Evolutionary conservation across 2,888 invertebrate species (phyloP).

Genomic region (Chrysodeixis includens): DNA sequence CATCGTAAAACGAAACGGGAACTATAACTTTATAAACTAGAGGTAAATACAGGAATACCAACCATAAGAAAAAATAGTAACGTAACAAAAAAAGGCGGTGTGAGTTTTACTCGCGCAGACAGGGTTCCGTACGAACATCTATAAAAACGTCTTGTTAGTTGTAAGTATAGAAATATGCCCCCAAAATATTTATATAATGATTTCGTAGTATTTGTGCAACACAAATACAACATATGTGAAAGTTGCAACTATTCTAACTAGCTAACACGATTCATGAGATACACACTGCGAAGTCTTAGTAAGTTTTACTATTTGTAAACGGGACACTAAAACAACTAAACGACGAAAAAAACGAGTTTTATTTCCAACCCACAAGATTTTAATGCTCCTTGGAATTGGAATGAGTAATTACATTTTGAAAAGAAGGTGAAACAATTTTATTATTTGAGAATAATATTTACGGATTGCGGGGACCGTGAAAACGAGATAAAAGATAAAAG

Average conservation of each 20-base stretch:
- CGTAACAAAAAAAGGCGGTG: too few species aligned
- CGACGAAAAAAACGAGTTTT: neutral
- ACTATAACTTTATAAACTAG: neutral
- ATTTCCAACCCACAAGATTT: constrained; percentile 13
- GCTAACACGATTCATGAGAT: too few species aligned
- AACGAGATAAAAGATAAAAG: constrained; percentile 10
- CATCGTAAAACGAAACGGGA: constrained; percentile 9
- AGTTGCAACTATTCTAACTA: too few species aligned
- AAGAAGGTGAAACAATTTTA: neutral
- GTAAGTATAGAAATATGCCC: too few species aligned
- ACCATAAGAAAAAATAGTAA: neutral
- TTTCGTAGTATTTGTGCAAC: too few species aligned
- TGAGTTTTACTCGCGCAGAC: too few species aligned
- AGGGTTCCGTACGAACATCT: too few species aligned
- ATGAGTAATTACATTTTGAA: neutral
- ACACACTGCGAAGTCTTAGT: neutral
- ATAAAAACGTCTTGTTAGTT: too few species aligned
- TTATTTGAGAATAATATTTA: constrained; percentile 11
- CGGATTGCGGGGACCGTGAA: constrained; percentile 6
- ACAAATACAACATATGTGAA: too few species aligned
- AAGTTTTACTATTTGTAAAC: too few species aligned
- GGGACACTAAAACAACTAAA: too few species aligned
- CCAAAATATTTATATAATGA: too few species aligned
- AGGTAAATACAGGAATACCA: neutral
- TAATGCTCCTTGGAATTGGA: neutral